phyloP scores from a whole-genome alignment of 2,888 invertebrate genomes.

The Tetragonisca angustula region DNA sequence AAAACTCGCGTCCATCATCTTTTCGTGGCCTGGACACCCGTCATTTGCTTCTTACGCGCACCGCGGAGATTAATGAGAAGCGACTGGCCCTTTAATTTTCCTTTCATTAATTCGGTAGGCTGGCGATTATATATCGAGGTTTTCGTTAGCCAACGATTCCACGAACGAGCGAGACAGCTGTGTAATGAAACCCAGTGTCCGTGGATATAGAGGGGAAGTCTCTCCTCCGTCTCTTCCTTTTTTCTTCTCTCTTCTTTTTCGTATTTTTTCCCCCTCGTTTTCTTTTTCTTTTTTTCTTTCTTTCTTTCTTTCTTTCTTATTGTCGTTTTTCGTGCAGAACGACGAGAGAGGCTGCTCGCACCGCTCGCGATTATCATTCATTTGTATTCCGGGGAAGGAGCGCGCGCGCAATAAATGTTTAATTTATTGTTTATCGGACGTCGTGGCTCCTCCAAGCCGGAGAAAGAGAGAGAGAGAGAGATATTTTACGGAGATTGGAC shows the following conservation, averaged over 20 bases:
- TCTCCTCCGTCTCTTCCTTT: neutral
- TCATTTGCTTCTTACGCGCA: constrained; percentile 69
- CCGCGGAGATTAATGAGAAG: constrained; percentile 69
- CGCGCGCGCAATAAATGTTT: constrained; percentile 46
- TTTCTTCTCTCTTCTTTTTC: neutral
- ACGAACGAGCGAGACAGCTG: constrained; percentile 21
- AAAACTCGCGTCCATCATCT: constrained; percentile 71
- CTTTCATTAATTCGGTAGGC: constrained; percentile 71
- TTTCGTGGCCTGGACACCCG: constrained; percentile 60
- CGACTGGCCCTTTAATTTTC: constrained; percentile 70
- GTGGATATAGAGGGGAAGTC: constrained; percentile 32
- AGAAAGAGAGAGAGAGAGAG: too few relatives aligned
- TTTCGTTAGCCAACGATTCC: constrained; percentile 27
- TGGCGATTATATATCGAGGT: constrained; percentile 65
- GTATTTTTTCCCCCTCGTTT: neutral
- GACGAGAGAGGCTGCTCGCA: neutral
- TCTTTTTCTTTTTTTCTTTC: neutral
- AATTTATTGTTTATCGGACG: constrained; percentile 48
- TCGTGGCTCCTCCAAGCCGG: neutral
- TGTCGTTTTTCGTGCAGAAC: neutral
- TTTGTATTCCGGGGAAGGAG: constrained; percentile 42
- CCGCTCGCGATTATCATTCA: constrained; percentile 44
- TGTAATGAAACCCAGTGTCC: constrained; percentile 52
- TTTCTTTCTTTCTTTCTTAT: neutral
- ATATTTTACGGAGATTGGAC: constrained; percentile 10